phyloP scores from a whole-genome alignment of 1,140 invertebrate genomes.

The Magallana angulata region DNA sequence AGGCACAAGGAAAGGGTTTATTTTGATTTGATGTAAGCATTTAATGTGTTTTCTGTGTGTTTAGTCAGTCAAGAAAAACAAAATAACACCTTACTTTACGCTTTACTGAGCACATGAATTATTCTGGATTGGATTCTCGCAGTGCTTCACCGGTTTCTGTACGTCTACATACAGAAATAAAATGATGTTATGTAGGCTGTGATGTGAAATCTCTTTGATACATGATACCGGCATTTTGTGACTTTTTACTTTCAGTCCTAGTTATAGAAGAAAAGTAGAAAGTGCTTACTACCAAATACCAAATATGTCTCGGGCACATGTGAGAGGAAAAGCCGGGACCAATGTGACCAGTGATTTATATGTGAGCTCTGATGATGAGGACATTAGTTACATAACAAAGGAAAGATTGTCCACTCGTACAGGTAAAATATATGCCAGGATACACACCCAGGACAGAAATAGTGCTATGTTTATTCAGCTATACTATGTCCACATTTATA shows the following conservation, averaged over 20 bases:
- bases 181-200: background rate
- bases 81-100: background rate
- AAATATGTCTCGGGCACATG: slow-evolving; percentile 63
- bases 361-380: slow-evolving; percentile 49
- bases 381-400: background rate
- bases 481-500: background rate
- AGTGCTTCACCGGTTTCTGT: background rate
- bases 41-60: background rate
- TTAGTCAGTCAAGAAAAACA: slow-evolving; percentile 11
- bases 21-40: background rate
- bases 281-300: slow-evolving; percentile 60
- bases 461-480: background rate
- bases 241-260: slow-evolving; percentile 49
- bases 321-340: slow-evolving; percentile 17
- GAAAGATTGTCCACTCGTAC: background rate
- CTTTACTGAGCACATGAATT: slow-evolving; percentile 16
- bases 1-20: background rate
- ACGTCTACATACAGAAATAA: background rate
- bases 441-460: background rate
- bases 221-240: too few species aligned
- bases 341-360: slow-evolving; percentile 6
- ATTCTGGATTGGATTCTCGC: slow-evolving; percentile 15
- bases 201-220: background rate
- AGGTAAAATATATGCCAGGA: background rate
- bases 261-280: slow-evolving; percentile 59